Base-by-base conservation (phyloP, 2,113 vertebrate species). In the Bothrops jararaca region DNA sequence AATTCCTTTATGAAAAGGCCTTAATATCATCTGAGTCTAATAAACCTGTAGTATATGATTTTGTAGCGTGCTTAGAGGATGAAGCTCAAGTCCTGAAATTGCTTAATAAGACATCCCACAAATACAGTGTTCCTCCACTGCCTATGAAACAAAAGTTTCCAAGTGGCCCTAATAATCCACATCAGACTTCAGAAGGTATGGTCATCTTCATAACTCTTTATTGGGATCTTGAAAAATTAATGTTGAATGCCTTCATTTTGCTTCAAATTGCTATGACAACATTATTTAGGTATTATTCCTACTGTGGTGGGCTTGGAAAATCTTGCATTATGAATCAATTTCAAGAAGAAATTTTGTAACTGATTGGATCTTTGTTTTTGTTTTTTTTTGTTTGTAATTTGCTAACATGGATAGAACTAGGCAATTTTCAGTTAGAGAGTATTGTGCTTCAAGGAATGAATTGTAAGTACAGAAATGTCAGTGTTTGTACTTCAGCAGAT, bases 1-100 rank as follows among this genome's bases (percentile, higher is more conserved):
- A 99, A 89, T 97, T 97, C 60, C 98, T 99, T 86, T 99, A 98
- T 91, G 97, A 96, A 90, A 99, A 98, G 95, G 98, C 99, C 11
- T 93, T 99, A 95, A 92, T 94, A 3, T 98, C 98, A 54, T 98
- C 99, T 48, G 97, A 97, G 93, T 96, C 96, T 52, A 96, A 96
- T 1, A 98, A 99, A 94, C 99, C 99, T 1, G 98, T 98, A 22
- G 97, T 99, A 34, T 99, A 99, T 97, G 98, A 98, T 23, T 97
- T 99, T 58, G 97, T 99, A 94, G 98, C 98, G 50, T 96, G 98
- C 91, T 98, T 99, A 45, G 98, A 99, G 94, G 98, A 99, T 93
- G 99, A 99, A 92, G 95, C 91, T 0, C 96, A 98, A 93, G 97
- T 99, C 95, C 97, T 92, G 0, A 96, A 98, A 80, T 95, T 99